A percentile compares a stretch with the other conserved stretches of the same genome.
These are phyloP conservation scores for Ictidomys tridecemlineatus DNA, from an alignment of 2,113 vertebrate genomes.

Conservation along the genomic window DNA sequence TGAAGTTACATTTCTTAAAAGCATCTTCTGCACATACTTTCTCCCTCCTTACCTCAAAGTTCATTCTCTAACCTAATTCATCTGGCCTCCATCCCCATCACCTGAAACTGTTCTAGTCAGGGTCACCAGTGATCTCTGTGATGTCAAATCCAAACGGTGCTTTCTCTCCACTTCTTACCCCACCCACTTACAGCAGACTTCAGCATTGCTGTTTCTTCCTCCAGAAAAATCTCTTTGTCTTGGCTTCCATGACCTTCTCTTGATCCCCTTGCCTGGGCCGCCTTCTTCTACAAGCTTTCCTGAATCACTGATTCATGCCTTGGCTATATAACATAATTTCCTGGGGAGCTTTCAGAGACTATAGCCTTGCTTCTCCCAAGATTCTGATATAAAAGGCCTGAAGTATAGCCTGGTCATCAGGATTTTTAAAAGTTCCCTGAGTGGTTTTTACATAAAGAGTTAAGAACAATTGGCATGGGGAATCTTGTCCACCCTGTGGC, in stretches of 20 bases:
- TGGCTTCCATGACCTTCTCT: background rate
- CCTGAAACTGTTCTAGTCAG: background rate
- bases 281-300: background rate
- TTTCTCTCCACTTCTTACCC: background rate
- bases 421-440: background rate
- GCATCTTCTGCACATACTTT: background rate
- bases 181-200: background rate
- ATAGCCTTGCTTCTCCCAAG: background rate
- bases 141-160: background rate
- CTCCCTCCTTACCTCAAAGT: background rate
- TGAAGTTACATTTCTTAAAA: background rate
- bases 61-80: background rate
- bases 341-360: background rate
- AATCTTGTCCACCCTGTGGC: background rate
- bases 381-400: background rate
- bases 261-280: background rate
- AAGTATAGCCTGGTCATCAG: background rate
- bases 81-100: background rate
- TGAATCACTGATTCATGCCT: background rate
- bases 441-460: background rate
- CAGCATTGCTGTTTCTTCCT: background rate
- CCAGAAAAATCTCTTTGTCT: background rate
- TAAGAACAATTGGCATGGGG: background rate
- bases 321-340: background rate
- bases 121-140: background rate